These are phyloP conservation scores for Brachionus rubens DNA, from an alignment of 1,140 invertebrate species.

Conservation along the genomic window DNA sequence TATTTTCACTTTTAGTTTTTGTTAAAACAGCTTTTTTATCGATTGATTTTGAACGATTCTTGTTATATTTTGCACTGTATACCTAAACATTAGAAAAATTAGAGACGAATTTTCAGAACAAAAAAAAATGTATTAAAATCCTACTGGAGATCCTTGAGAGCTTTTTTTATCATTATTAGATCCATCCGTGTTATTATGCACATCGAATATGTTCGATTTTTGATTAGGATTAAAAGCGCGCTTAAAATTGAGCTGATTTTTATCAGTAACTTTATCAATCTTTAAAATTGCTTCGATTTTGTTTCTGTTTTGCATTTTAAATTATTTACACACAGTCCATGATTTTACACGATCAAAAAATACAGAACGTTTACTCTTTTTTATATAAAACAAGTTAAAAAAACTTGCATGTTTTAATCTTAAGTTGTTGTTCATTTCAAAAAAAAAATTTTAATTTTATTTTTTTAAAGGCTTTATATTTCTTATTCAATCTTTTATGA, in stretches of 20 bases:
- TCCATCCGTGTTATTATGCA: no score
- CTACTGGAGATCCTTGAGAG: no score
- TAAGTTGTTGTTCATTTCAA: not conserved
- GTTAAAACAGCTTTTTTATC: not conserved
- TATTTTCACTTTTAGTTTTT: not conserved
- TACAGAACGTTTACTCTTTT: not conserved
- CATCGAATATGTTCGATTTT: not conserved
- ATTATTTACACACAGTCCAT: no score
- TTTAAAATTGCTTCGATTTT: slow-evolving; percentile 32
- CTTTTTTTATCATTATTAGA: no score
- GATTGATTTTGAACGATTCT: slow-evolving; percentile 1
- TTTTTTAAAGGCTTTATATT: no score
- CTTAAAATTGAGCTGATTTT: not conserved
- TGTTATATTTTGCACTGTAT: no score
- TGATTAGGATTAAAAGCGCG: not conserved
- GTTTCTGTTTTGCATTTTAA: slow-evolving; percentile 31
- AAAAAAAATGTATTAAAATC: no score
- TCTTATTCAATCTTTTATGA: not conserved
- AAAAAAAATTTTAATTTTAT: no score
- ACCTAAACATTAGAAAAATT: no score
- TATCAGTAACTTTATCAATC: slow-evolving; percentile 13
- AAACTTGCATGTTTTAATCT: slow-evolving; percentile 4
- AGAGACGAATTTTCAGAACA: no score
- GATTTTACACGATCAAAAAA: no score
- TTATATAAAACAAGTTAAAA: not conserved